These are phyloP conservation scores for Elgonia sp. DNA, from an alignment of 2,888 invertebrate genomes.

Conservation along the genomic window DNA sequence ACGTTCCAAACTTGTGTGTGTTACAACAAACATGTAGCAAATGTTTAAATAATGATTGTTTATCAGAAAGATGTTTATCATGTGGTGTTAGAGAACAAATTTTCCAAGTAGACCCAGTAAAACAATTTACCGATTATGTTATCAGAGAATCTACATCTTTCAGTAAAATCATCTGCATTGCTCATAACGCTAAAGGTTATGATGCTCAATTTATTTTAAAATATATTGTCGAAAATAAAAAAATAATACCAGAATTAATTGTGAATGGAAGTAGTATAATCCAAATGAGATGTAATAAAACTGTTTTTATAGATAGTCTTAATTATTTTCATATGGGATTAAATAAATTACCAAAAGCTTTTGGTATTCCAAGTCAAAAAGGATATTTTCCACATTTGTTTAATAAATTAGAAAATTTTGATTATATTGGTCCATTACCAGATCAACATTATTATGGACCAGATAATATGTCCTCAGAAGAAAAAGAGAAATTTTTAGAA, in stretches of 20 bases:
- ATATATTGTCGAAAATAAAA: slow-evolving; percentile 4
- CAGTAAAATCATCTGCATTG: slow-evolving; percentile 66
- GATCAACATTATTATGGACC: too few relatives aligned
- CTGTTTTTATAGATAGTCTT: too few relatives aligned
- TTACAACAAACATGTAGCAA: slow-evolving; percentile 19
- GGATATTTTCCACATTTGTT: too few relatives aligned
- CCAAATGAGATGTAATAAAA: slow-evolving; percentile 50
- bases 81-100: slow-evolving; percentile 57
- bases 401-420: too few relatives aligned
- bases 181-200: slow-evolving; percentile 55
- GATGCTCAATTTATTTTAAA: slow-evolving; percentile 41
- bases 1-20: too few relatives aligned
- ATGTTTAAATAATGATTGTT: slow-evolving; percentile 19
- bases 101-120: slow-evolving; percentile 45
- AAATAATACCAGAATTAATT: slow-evolving; percentile 69
- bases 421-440: slow-evolving; percentile 73
- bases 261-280: slow-evolving; percentile 77
- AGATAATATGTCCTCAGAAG: slow-evolving; percentile 57
- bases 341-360: too few relatives aligned
- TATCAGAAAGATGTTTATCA: neutral
- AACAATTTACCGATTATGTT: slow-evolving; percentile 58
- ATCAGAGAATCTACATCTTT: slow-evolving; percentile 20
- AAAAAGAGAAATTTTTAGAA: slow-evolving; percentile 46
- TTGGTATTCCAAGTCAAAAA: slow-evolving; percentile 74
- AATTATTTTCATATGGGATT: too few relatives aligned